phyloP scores from a whole-genome alignment of 2,113 vertebrate genomes.

The Seriola rivoliana region DNA sequence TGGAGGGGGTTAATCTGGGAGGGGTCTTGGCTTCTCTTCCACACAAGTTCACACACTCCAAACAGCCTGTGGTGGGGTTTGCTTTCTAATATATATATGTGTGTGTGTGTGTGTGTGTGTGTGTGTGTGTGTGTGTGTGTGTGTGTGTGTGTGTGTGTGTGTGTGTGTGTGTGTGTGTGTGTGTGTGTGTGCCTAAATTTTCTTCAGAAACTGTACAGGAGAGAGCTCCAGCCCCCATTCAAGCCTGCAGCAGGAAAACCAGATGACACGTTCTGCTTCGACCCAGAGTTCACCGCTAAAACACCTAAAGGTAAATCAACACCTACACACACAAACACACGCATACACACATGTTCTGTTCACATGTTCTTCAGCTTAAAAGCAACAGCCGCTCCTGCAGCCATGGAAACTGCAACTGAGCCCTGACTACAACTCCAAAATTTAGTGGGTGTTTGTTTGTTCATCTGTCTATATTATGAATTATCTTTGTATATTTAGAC shows the following conservation, averaged over 20 bases:
- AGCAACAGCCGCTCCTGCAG: slow-evolving; percentile 44
- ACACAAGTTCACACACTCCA: slow-evolving; percentile 51
- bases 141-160: not conserved
- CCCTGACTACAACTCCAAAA: slow-evolving; percentile 33
- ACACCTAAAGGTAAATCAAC: slow-evolving; percentile 92
- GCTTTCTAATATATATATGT: slow-evolving; percentile 42
- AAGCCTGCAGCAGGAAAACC: slow-evolving; percentile 97
- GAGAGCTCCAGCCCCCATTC: slow-evolving; percentile 96
- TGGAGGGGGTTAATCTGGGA: slow-evolving; percentile 73
- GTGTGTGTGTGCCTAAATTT: not conserved
- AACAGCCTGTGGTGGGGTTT: slow-evolving; percentile 29
- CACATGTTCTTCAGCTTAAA: slow-evolving; percentile 24
- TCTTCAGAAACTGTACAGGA: slow-evolving; percentile 92
- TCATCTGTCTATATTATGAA: slow-evolving; percentile 40
- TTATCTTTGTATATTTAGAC: slow-evolving; percentile 83
- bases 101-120: slow-evolving; percentile 2
- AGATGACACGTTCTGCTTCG: slow-evolving; percentile 98
- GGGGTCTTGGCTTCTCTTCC: slow-evolving; percentile 56
- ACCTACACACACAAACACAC: slow-evolving; percentile 24
- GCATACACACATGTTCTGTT: not conserved
- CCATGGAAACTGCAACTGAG: slow-evolving; percentile 62
- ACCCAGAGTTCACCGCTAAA: slow-evolving; percentile 99
- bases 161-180: not conserved
- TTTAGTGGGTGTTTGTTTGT: slow-evolving; percentile 36
- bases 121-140: not conserved